phyloP scores from a whole-genome alignment of 37 sponge, comb jelly and placozoan genomes.

The Cladorhizidae sp. region DNA sequence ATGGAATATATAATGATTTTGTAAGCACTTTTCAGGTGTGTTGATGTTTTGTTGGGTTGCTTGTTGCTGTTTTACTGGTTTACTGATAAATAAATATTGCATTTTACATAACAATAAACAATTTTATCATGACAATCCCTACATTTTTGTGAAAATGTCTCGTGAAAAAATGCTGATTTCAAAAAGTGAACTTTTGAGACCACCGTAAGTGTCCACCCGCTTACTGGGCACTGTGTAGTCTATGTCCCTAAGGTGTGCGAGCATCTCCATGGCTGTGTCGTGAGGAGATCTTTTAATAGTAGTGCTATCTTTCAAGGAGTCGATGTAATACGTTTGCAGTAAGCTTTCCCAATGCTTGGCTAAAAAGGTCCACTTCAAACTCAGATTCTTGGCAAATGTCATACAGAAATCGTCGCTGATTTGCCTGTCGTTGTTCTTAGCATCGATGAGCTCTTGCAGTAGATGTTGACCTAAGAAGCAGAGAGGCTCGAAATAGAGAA shows the following conservation, averaged over 20 bases:
- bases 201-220: slow-evolving; percentile 17
- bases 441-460: slow-evolving; percentile 2
- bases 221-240: background rate
- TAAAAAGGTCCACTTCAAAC: slow-evolving; percentile 9
- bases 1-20: no score
- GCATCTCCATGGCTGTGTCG: slow-evolving; percentile 11
- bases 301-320: background rate
- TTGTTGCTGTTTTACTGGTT: no score
- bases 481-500: slow-evolving; percentile 22
- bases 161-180: slow-evolving; percentile 17
- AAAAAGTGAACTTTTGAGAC: slow-evolving; percentile 1
- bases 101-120: no score
- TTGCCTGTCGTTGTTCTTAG: background rate
- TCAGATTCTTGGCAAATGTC: background rate
- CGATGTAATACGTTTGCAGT: background rate
- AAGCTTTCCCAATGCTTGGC: background rate
- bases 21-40: background rate
- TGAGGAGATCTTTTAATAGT: background rate
- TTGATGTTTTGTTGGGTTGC: background rate
- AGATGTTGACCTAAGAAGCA: slow-evolving; percentile 1
- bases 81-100: no score
- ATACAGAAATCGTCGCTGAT: slow-evolving; percentile 14
- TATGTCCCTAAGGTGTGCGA: background rate
- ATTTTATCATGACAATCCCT: no score
- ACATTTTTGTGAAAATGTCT: background rate